Base-by-base conservation (phyloP, 2,797 vertebrate genomes). In the Lerista edwardsae region DNA sequence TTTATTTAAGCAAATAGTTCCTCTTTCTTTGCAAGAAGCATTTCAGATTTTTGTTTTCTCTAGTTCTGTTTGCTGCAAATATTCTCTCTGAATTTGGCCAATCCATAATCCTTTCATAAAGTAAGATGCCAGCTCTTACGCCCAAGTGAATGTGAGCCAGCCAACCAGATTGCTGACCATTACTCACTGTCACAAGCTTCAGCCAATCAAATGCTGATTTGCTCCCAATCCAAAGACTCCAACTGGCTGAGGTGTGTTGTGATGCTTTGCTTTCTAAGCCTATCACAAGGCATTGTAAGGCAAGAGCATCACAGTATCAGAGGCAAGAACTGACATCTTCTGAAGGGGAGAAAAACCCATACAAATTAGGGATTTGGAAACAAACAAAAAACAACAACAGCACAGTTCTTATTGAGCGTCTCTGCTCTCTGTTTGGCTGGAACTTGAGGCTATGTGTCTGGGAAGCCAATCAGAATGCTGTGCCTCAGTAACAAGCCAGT, bases 281-380 rank as follows among this genome's bases (percentile, higher is more conserved):
- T 76, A 57, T 84, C 44, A 39, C 25, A 41, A 44, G 27, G 57
- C 6, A 51, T 21, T 14, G 39, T 64, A 12, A 47, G 67, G 59
- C 21, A 61, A 61, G 59, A 61, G 59, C 59, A 75, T 71, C 36
- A 75, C 62, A 68, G 69, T 71, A 75, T 29, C 72, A 80, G 64
- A 75, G 27, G 61, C 73, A 72, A 81, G 72, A 21, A 10, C 65
- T 55, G 44, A 62, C 41, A 82, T 76, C 74, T 76, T 81, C 23
- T 59, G 41, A 41, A 39, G 14, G 59, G 51, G 55, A 19, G 62
- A 51, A 61, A 8, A 12, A 21, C 19, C 27, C 5, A 31, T 82
- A 71, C 72, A 82, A 86, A 86, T 86, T 75, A 72, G 31, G 36
- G 27, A 71, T 82, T 82, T 72, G 41, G 77, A 81, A 80, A 74